Evolutionary conservation across 2,113 vertebrate genomes (phyloP).

Genomic region (Bubo scandiacus): DNA sequence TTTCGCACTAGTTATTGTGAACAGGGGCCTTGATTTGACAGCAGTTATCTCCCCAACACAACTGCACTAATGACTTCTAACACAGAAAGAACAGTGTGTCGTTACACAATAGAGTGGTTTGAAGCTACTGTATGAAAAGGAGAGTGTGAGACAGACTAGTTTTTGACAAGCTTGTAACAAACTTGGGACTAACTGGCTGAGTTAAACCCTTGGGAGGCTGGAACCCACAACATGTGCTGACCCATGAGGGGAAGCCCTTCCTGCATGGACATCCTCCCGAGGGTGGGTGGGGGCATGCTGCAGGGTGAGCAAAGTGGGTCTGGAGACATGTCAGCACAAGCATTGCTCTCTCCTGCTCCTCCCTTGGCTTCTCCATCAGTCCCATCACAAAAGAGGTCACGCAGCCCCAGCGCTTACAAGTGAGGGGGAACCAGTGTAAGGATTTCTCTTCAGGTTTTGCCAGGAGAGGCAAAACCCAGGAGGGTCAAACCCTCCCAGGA

Average conservation of each 20-base stretch:
- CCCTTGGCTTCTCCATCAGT: background rate
- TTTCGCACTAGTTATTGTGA: background rate
- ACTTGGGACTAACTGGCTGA: background rate
- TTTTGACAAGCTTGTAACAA: background rate
- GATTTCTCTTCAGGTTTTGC: background rate
- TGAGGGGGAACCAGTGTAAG: background rate
- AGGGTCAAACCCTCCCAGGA: background rate
- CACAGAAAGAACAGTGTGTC: background rate
- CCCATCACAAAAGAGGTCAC: background rate
- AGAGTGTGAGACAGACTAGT: background rate
- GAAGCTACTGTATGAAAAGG: background rate
- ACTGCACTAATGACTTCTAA: background rate
- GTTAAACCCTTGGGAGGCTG: background rate
- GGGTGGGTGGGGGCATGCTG: background rate
- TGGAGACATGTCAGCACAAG: background rate
- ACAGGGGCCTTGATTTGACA: background rate
- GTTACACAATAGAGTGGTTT: accelerated
- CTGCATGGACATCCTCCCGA: accelerated
- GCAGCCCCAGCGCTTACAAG: accelerated
- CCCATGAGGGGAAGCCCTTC: background rate
- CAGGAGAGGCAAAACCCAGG: background rate
- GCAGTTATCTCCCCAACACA: background rate
- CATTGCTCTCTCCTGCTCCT: background rate
- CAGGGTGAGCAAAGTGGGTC: background rate
- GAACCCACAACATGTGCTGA: background rate